Evolutionary conservation across 2,888 invertebrate species (phyloP), one percentile per base, ranked within the genome.

Genomic region (Macrosoma leucophasiata): DNA sequence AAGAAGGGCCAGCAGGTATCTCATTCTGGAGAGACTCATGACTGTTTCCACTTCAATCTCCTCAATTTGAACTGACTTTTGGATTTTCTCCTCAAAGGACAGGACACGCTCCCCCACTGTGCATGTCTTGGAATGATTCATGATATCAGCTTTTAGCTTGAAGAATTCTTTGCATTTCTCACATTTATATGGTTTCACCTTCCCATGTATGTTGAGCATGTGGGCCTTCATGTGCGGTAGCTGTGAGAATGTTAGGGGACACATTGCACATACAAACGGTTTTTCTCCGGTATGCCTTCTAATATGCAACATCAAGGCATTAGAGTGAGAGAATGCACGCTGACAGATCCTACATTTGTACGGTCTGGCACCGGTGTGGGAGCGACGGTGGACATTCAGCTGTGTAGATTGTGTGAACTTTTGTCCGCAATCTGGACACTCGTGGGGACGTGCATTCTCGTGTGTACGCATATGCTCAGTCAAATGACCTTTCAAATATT

Each of bases 191-290:
- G 93, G 91, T 47, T 92, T 90, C 41, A 87, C 87, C 47, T 91
- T 88, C 15, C 92, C 91, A 64, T 95, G 95, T 33, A 95, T 93
- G 54, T 91, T 91, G 41, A 89, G 86, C 93, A 95, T 93, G 64
- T 95, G 95, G 41, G 94, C 92, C 70, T 95, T 95, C 70, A 95
- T 88, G 59, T 95, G 95, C 0, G 95, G 93, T 35, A 95, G 69
- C 61, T 95, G 95, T 0, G 92, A 90, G 65, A 94, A 94, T 1
- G 90, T 88, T 19, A 89, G 86, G 19, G 89, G 89, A 56, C 93
- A 93, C 50, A 91, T 74, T 8, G 88, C 78, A 58, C 91, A 91
- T 10, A 57, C 86, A 62, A 94, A 94, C 0, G 95, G 95, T 52
- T 93, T 92, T 63, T 95, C 95, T 0, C 95, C 95, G 0, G 94